A percentile compares a stretch with the other conserved stretches of the same genome.
These are phyloP conservation scores for Lycaon pictus DNA, from an alignment of 2,113 vertebrate genomes.

Conservation along the genomic window DNA sequence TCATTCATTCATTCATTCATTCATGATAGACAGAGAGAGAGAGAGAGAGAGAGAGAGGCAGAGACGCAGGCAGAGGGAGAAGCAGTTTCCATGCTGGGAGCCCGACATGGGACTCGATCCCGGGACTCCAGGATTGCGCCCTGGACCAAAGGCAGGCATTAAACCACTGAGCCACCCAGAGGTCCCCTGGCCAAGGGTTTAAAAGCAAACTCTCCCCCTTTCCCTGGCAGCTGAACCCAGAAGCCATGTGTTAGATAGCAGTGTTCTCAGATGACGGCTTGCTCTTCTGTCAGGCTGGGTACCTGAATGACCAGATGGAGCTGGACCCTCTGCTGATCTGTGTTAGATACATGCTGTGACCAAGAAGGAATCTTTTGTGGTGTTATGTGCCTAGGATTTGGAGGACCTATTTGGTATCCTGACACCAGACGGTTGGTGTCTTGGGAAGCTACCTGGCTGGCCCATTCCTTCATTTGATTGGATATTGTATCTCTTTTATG, in stretches of 20 bases:
- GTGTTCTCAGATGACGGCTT: background rate
- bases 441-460: background rate
- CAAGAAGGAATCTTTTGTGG: background rate
- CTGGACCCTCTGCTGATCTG: background rate
- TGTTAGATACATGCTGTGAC: background rate
- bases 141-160: too few relatives aligned
- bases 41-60: too few relatives aligned
- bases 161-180: too few relatives aligned
- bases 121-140: too few relatives aligned
- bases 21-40: too few relatives aligned
- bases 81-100: too few relatives aligned
- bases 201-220: background rate
- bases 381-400: background rate
- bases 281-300: background rate
- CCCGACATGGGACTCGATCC: too few relatives aligned
- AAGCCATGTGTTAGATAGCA: background rate
- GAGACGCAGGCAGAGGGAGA: too few relatives aligned
- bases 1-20: too few relatives aligned
- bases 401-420: background rate
- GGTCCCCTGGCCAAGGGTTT: background rate
- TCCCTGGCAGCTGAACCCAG: background rate
- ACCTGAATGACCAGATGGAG: background rate
- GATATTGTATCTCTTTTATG: background rate
- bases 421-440: background rate
- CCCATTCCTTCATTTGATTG: constrained; percentile 8